phyloP scores from a whole-genome alignment of 2,797 vertebrate genomes.

The Oreortyx pictus region DNA sequence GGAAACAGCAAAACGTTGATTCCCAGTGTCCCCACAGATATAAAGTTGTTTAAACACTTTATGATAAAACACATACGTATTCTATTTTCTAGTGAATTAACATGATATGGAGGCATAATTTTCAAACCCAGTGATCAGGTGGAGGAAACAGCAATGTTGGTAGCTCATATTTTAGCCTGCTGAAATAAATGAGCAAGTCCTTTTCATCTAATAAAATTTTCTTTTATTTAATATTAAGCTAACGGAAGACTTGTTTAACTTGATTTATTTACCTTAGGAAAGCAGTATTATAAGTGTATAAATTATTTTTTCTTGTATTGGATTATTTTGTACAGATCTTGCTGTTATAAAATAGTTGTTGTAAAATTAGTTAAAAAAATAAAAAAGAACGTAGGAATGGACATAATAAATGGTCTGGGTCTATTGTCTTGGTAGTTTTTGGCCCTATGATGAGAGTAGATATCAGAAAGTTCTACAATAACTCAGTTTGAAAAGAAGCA shows the following conservation, averaged over 20 bases:
- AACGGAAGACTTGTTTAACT: background rate
- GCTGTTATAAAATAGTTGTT: background rate
- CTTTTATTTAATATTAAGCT: background rate
- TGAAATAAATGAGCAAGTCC: background rate
- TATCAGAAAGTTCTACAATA: background rate
- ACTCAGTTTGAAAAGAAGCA: background rate
- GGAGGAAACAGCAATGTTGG: background rate
- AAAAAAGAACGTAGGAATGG: background rate
- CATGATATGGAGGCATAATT: background rate
- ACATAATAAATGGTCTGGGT: background rate
- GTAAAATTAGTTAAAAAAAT: too few relatives aligned
- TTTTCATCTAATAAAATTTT: background rate
- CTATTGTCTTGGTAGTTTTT: background rate
- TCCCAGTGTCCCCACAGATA: background rate
- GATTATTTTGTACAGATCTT: background rate
- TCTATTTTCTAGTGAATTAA: slow-evolving; percentile 30
- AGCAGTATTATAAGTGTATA: too few relatives aligned
- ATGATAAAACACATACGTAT: background rate
- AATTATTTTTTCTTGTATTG: background rate
- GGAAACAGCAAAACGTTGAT: slow-evolving; percentile 34
- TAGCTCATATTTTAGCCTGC: background rate
- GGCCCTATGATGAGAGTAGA: background rate
- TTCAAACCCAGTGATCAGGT: background rate
- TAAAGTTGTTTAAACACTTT: slow-evolving; percentile 1
- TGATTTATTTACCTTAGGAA: too few relatives aligned